Evolutionary conservation across 2,797 vertebrate species (phyloP).

Genomic region (Mormyrops attenuatus): DNA sequence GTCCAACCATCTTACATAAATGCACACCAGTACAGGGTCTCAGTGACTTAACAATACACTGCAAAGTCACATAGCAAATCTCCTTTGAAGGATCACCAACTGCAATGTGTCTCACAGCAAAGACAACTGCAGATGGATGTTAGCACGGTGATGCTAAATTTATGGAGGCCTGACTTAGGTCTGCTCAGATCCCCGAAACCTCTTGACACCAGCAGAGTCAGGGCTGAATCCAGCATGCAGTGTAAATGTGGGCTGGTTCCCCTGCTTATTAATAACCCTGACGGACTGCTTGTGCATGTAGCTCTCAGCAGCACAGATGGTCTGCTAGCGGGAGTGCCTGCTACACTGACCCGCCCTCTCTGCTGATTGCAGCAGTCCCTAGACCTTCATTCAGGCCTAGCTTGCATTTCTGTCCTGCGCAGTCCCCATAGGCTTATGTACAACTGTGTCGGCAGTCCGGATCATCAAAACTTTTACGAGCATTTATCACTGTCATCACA

Average conservation of each 20-base stretch:
- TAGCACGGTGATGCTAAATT: not conserved
- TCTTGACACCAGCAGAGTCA: not conserved
- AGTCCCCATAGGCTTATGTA: conserved; percentile 25
- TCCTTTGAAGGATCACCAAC: not conserved
- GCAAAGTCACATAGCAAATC: not conserved
- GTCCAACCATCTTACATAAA: not conserved
- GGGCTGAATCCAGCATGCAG: not conserved
- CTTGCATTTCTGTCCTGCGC: conserved; percentile 48
- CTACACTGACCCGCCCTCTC: conserved; percentile 31
- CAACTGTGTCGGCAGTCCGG: conserved; percentile 13
- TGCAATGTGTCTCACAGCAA: not conserved
- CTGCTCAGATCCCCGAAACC: not conserved
- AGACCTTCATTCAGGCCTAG: not conserved
- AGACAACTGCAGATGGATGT: not conserved
- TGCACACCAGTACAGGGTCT: not conserved
- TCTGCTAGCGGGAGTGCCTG: conserved; percentile 50
- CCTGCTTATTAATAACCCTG: conserved; percentile 38
- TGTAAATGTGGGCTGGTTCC: conserved; percentile 37
- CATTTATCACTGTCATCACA: conserved; percentile 64
- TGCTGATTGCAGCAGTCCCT: not conserved
- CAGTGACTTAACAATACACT: not conserved
- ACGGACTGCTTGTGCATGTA: conserved; percentile 41
- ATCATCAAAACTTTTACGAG: conserved; percentile 46
- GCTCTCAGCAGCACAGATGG: conserved; percentile 53
- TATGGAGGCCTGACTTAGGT: not conserved